Conservation (phyloP, 2,797 vertebrate genomes). For the Poeciliopsis gracilis region DNA sequence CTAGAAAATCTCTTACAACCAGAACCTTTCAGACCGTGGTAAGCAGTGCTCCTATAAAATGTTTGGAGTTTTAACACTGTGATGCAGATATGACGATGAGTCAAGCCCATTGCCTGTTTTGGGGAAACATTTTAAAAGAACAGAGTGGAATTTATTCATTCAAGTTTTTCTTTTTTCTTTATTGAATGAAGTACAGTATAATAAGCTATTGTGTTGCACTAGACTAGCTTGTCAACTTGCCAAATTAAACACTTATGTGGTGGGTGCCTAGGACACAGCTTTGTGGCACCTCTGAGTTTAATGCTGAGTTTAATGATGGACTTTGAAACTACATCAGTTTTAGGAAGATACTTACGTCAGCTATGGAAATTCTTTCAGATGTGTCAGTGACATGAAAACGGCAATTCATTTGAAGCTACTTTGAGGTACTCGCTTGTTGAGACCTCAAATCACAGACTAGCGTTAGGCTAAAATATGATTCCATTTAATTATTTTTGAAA, state of each 20-base stretch:
- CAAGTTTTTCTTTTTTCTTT: background rate
- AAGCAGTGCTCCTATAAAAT: constrained; percentile 7
- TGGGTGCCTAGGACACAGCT: background rate
- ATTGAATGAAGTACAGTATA: background rate
- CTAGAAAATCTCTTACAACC: constrained; percentile 43
- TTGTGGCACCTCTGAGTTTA: background rate
- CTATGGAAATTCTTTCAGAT: background rate
- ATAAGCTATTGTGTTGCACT: background rate
- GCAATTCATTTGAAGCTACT: background rate
- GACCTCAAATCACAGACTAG: background rate
- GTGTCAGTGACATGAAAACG: background rate
- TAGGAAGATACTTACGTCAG: background rate
- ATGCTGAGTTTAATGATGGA: background rate
- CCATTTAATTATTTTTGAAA: background rate
- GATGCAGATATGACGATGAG: constrained; percentile 12
- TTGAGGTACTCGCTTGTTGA: background rate
- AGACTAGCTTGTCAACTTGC: background rate
- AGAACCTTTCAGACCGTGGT: constrained; percentile 37
- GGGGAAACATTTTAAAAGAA: constrained; percentile 13
- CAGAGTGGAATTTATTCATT: background rate
- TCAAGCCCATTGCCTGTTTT: constrained; percentile 17
- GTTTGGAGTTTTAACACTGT: constrained; percentile 7
- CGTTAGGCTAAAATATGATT: background rate
- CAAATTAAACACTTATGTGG: too few species aligned
- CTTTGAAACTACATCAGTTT: background rate